Base-by-base conservation (phyloP, 2,888 invertebrate species). In the Caenorhabditis imperialis region DNA sequence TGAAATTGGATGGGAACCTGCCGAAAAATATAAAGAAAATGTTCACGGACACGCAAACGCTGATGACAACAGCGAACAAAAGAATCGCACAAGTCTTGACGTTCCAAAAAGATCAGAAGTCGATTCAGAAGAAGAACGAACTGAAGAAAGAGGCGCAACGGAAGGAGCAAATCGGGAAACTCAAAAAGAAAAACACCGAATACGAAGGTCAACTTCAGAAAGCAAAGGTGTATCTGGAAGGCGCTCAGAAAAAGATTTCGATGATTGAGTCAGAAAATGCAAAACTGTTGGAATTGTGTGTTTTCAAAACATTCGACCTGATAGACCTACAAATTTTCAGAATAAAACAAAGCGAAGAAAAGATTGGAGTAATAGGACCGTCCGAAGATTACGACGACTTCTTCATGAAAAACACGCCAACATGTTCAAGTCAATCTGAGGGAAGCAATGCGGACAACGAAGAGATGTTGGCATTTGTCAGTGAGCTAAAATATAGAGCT, bases 1-100 rank as follows among this genome's bases (percentile, higher is more conserved):
- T 70, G 5, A 61, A 70, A 61, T 33, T 70, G 20, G 54, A 61
- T 16, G 35, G 14, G 23, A 60, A 40, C 16, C 25, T 70, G 30
- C 70, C 70, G 48, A 60, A 55, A 33, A 54, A 70, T 48, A 61
- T 70, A n/a, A 7, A 20, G 18, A 70, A 50, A 48, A 33, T 70
- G 35, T 70, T 70, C 27, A 20, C 51, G 8, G 61, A 70, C 16
- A 18, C 54, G 20, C 16, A 38, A 14, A 16, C 27, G 10, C 27
- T 70, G 50, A 45, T 30, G n/a, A 3, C 30, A 1, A 61, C 54
- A 14, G 33, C 47, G 6, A 22, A 61, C 5, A 54, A 25, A 20
- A 45, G 55, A 33, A 7, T 70, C 6, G 22, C 20, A 5, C 44
- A 42, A 33, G 35, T 48, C 7, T 22, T 58, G 7, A 40, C 42